Evolutionary conservation across 35 echinoderm and acorn worm species (phyloP), one percentile per base, ranked within the genome.

Genomic region (Acanthaster planci): DNA sequence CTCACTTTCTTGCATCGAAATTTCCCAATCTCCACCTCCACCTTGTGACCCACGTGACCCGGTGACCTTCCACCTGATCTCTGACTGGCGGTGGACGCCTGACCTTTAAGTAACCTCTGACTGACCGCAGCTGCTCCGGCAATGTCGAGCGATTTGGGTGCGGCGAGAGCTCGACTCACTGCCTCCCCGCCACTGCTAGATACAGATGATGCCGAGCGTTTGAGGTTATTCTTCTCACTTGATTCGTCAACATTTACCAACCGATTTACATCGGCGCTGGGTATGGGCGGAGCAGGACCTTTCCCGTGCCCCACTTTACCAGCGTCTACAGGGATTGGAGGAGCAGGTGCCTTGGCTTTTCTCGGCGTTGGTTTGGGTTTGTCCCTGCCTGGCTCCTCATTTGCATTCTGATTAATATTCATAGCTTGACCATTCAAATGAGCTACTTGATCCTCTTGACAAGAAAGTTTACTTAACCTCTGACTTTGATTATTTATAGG

Each of bases 11-110:
- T 92, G 52, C 88, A 92, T 80, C 84, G 84, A 47, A 92, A 97
- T 54, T 97, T 85, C 39, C 94, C 94, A 37, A 97, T 92, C 57
- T 97, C 94, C 23, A 97, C 86, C 87, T 97, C 94, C 9, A 93
- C 94, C 51, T 97, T 97, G 55, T 97, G 94, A 37, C 90, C 90
- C 59, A 90, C 77, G 30, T 97, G 94, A 80, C 94, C 94, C 8
- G 94, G 94, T 54, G 81, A 59, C 54, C 81, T 81, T 52, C 51
- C 79, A 26, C 50, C 79, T 0, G 82, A 39, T 21, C 31, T 64
- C 52, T 79, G 77, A 27, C 77, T 79, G 0, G 77, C 0, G 10
- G 39, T 38, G 37, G 77, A 79, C 37, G 77, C 37, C 29, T 37
- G 37, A 79, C 77, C 18, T 27, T 79, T 79, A 0, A 79, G 77